Base-by-base conservation (phyloP, 2,888 invertebrate genomes). In the Erebia palarica region DNA sequence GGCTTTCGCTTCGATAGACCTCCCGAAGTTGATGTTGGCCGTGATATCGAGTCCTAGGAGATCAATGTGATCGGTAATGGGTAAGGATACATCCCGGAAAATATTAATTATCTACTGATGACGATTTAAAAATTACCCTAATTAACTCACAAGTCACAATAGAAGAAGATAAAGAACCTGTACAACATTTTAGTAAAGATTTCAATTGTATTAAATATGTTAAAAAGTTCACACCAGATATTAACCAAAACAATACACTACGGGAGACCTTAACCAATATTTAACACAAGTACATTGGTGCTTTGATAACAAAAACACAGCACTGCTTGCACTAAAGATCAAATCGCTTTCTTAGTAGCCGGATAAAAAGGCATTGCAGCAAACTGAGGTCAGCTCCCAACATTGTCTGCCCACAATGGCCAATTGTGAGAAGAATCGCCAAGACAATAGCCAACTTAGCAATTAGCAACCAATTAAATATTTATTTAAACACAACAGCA, bases 391-490 rank as follows among this genome's bases (percentile, higher is more conserved):
- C 91, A 88, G 81, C 87, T 92, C 92, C 88, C 92, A 93, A 92
- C 90, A 92, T 92, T 91, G 91, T 92, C 81, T 85, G 75, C 82
- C 83, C 79, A 93, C 92, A 93, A 93, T 91, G 84, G 90, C 89
- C 89, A 87, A 92, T 92, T 92, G 92, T 92, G 89, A 85, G 89
- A 91, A 89, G 89, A 89, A 87, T 86, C 84, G 80, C 83, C 83
- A 74, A 81, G 84, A 92, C 92, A 92, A 92, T 92, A 83, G 83
- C 78, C 81, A 77, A 84, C 83, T 86, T 85, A 82, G 88, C 89
- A 91, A 92, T 93, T 92, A 92, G 87, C 83, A 83, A 81, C 85
- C 84, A 91, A 90, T 92, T 91, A 91, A 87, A 89, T 89, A 89
- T 90, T 88, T 90, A 86, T 83, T 84, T 78, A 73, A 75, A 80